These are phyloP conservation scores for Calameuta filiformis DNA, from an alignment of 2,888 invertebrate species.

Conservation along the genomic window DNA sequence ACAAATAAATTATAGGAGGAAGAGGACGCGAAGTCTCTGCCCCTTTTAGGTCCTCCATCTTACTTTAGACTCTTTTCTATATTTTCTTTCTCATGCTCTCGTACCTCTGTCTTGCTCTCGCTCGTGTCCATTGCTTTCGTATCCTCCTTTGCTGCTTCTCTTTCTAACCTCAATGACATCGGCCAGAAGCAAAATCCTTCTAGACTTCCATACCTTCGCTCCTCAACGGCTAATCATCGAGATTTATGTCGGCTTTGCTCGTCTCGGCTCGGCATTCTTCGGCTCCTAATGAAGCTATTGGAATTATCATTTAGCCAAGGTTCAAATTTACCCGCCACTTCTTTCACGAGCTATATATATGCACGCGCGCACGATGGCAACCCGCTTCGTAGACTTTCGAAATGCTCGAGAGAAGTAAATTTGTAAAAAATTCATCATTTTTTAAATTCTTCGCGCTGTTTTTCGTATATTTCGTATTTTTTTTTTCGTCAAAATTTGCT, in stretches of 20 bases:
- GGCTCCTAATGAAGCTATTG: slow-evolving; percentile 27
- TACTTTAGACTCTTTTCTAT: no score
- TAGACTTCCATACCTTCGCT: slow-evolving; percentile 11
- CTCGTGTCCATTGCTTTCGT: not conserved
- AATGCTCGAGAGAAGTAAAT: no score
- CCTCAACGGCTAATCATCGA: slow-evolving; percentile 20
- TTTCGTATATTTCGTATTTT: no score
- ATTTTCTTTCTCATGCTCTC: not conserved
- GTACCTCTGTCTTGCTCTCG: not conserved
- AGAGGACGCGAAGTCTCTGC: not conserved
- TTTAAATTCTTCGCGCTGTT: no score
- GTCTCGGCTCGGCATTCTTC: slow-evolving; percentile 12
- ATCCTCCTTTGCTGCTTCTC: not conserved
- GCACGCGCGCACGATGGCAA: no score
- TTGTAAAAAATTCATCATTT: no score
- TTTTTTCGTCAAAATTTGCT: no score
- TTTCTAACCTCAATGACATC: no score
- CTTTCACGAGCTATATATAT: no score
- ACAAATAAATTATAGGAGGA: not conserved
- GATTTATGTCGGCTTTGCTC: slow-evolving; percentile 19
- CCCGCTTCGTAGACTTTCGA: no score
- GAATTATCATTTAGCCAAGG: slow-evolving; percentile 22
- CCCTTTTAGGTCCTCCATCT: not conserved
- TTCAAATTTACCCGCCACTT: no score
- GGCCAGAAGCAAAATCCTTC: slow-evolving; percentile 5